Evolutionary conservation across 1,140 invertebrate genomes (phyloP), one percentile per base, ranked within the genome.

Genomic region (Orchesella cincta): DNA sequence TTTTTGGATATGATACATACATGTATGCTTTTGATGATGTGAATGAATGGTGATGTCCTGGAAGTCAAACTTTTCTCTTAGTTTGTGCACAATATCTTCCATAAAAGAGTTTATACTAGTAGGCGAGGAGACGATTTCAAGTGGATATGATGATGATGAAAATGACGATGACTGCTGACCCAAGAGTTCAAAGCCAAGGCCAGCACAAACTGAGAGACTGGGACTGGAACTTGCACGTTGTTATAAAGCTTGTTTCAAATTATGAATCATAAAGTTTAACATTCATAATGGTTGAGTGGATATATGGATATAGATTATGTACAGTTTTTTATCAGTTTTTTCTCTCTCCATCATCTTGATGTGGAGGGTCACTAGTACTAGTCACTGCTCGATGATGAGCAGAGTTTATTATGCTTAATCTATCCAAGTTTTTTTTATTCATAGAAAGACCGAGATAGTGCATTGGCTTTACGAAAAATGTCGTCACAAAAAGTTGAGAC

Each of bases 121-220:
- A 20, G 39, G 20, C 8, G 20, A 46, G 20, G 39, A 46, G 8
- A 12, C 39, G 8, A 12, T 46, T 46, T 46, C 8, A 46, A 20
- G 20, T 12, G 8, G 20, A 46, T 8, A 67, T 29, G 62, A 67
- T 31, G 31, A 67, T 31, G 62, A 67, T 26, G 52, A 57, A 14
- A 26, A 57, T 26, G 62, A 67, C 62, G 62, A 67, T 67, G 62
- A 67, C 62, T 67, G 62, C 8, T 67, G 31, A 67, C 62, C 62
- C 31, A 3, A 2, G 62, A 67, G 62, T 67, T 67, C 62, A 67
- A 67, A 67, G 62, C 62, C 62, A 67, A 67, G 62, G 62, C 62
- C 62, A 67, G 29, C 3, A 67, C 39, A 46, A 46, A 46, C 8
- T 46, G 39, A 46, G 39, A 46, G 20, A 12, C 8, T 46, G 39